A percentile compares a stretch with the other conserved stretches of the same genome.
phyloP scores from a whole-genome alignment of 1,140 invertebrate species.

The Rhynchophorus ferrugineus region DNA sequence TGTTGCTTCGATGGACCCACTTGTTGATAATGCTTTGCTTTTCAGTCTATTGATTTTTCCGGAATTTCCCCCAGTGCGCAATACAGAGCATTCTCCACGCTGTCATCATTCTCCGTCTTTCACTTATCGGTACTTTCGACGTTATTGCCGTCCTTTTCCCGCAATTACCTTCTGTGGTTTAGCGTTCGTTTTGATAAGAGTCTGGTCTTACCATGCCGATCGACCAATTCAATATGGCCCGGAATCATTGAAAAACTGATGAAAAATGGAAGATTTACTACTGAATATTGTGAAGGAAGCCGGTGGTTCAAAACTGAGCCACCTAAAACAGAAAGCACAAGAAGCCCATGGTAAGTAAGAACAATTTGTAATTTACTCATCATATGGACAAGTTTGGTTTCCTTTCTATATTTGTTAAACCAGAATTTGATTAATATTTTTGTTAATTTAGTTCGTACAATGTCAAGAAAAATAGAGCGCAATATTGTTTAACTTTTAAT shows the following conservation, averaged over 20 bases:
- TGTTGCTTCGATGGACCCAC: no score
- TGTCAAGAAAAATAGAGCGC: no score
- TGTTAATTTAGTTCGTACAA: no score
- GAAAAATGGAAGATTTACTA: constrained; percentile 71
- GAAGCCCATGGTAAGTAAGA: constrained; percentile 64
- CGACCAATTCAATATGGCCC: constrained; percentile 1
- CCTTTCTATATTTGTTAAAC: neutral
- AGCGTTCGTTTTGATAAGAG: neutral
- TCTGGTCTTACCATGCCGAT: constrained; percentile 25
- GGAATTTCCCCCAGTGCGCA: neutral
- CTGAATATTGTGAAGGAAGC: constrained; percentile 72
- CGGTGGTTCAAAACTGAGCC: constrained; percentile 60
- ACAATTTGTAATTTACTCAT: neutral
- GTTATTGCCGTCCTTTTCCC: no score
- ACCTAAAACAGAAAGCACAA: constrained; percentile 66
- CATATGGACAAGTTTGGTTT: neutral
- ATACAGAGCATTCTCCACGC: neutral
- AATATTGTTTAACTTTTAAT: no score
- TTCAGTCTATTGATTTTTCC: constrained; percentile 5
- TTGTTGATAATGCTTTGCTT: constrained; percentile 8
- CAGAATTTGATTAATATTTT: no score
- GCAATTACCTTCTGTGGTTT: no score
- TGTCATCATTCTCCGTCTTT: neutral
- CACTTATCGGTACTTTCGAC: no score
- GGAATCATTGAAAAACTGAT: no score